A percentile compares a stretch with the other conserved stretches of the same genome.
phyloP scores from a whole-genome alignment of 2,113 vertebrate genomes.

The Anolis carolinensis region DNA sequence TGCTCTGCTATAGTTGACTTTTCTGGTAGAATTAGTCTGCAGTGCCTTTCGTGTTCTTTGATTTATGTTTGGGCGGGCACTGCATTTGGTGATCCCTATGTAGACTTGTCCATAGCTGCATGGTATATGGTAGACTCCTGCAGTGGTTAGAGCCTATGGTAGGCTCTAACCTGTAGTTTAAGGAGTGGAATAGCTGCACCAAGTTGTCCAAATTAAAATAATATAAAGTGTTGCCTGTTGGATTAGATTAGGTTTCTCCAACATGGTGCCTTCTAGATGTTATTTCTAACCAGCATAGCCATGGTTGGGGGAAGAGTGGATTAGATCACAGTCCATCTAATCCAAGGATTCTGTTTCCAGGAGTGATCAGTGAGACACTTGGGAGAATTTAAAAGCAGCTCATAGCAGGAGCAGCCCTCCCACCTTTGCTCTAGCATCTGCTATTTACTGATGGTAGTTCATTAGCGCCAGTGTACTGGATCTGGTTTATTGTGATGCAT shows the following conservation, averaged over 20 bases:
- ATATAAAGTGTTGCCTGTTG: neutral
- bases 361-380: neutral
- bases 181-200: neutral
- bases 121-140: no score
- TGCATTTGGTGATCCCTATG: no score
- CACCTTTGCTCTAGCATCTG: neutral
- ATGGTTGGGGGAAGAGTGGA: no score
- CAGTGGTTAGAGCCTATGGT: no score
- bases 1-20: no score
- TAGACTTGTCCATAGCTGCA: no score
- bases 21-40: no score
- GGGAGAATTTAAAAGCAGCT: neutral
- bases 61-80: no score
- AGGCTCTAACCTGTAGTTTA: no score
- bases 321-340: neutral
- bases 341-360: neutral
- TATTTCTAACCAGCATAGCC: neutral
- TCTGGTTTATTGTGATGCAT: neutral
- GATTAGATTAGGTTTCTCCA: neutral
- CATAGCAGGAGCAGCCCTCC: neutral
- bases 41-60: no score
- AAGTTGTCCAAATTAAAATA: neutral
- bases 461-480: neutral
- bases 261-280: neutral
- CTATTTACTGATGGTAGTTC: neutral